phyloP scores from a whole-genome alignment of 92 coral and sea anemone species.

The Epizoanthus illoricatus region DNA sequence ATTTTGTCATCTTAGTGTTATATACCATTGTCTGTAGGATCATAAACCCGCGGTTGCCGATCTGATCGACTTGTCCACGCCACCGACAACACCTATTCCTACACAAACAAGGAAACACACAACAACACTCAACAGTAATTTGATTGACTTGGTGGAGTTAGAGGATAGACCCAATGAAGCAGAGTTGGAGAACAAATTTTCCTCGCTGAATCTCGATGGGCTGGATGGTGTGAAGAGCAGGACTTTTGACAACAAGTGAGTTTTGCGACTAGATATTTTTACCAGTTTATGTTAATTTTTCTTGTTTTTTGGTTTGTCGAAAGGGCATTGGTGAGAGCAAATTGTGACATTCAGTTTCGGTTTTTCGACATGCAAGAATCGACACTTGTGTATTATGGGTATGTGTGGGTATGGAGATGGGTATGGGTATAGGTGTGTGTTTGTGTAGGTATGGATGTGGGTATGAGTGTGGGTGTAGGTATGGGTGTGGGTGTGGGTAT shows the following conservation, averaged over 20 bases:
- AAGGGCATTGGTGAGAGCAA: too few relatives aligned
- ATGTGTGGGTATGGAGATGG: too few relatives aligned
- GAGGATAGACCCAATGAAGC: conserved; percentile 17
- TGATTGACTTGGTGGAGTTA: conserved; percentile 30
- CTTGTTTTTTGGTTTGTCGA: too few relatives aligned
- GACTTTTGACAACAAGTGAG: conserved; percentile 12
- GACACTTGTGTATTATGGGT: too few relatives aligned
- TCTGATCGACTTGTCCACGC: conserved; percentile 48
- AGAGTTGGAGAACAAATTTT: conserved; percentile 36
- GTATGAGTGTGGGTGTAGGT: too few relatives aligned
- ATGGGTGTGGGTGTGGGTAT: too few relatives aligned
- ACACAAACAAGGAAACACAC: neutral
- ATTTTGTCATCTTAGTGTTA: neutral
- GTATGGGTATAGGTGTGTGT: too few relatives aligned
- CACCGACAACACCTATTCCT: conserved; percentile 41
- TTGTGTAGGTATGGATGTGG: too few relatives aligned
- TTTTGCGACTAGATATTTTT: neutral
- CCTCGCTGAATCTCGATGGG: conserved; percentile 38
- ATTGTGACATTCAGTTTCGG: too few relatives aligned
- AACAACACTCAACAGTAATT: neutral
- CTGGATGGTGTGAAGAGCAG: neutral
- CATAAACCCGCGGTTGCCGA: conserved; percentile 1
- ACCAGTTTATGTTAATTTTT: neutral
- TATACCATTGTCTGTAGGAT: neutral
- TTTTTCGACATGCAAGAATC: too few relatives aligned